Percentiles rank a stretch among this genome's conserved stretches.
phyloP scores from a whole-genome alignment of 1,140 invertebrate species.

The Bombus huntii region DNA sequence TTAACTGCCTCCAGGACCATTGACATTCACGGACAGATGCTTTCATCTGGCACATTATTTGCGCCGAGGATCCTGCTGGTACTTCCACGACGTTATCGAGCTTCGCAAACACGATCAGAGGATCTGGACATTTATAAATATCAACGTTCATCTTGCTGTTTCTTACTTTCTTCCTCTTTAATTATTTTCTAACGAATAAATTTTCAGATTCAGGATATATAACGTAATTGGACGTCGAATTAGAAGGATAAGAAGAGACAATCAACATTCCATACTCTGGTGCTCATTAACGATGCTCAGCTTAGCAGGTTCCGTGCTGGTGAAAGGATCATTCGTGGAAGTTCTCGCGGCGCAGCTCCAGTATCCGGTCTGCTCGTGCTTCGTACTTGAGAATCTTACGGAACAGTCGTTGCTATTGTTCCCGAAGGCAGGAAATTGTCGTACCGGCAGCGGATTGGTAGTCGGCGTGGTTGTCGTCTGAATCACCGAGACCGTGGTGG shows the following conservation, averaged over 20 bases:
- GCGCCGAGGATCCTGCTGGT: slow-evolving; percentile 73
- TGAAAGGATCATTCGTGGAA: slow-evolving; percentile 74
- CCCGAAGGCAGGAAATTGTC: slow-evolving; percentile 79
- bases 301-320: slow-evolving; percentile 77
- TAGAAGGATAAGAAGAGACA: not conserved
- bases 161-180: not conserved
- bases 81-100: slow-evolving; percentile 73
- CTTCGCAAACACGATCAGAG: slow-evolving; percentile 49
- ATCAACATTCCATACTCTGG: slow-evolving; percentile 65
- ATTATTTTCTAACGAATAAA: not conserved
- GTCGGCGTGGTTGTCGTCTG: slow-evolving; percentile 66
- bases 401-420: slow-evolving; percentile 81
- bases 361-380: slow-evolving; percentile 79
- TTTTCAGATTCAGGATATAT: too few relatives aligned
- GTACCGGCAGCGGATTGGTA: slow-evolving; percentile 73
- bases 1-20: slow-evolving; percentile 80
- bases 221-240: not conserved
- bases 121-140: slow-evolving; percentile 43
- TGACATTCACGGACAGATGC: slow-evolving; percentile 77
- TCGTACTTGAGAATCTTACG: slow-evolving; percentile 78
- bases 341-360: slow-evolving; percentile 80
- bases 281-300: slow-evolving; percentile 76
- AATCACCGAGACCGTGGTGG: slow-evolving; percentile 50
- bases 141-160: not conserved
- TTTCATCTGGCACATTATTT: slow-evolving; percentile 76